These are phyloP conservation scores for Ligdia adustata DNA, from an alignment of 2,888 invertebrate species.

Conservation along the genomic window DNA sequence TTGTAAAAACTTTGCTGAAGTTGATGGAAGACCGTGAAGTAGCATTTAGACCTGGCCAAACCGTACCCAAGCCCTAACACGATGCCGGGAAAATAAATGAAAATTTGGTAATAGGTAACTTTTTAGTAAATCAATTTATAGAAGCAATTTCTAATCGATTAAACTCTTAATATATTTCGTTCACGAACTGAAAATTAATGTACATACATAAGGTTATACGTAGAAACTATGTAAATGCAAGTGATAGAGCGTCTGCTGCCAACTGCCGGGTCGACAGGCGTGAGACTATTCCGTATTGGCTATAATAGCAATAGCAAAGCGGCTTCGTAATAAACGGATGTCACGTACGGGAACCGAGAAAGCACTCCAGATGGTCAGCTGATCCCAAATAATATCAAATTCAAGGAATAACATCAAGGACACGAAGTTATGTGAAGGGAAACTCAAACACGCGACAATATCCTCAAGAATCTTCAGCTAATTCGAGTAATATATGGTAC, in stretches of 20 bases:
- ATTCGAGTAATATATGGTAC: background rate
- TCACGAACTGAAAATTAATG: conserved; percentile 47
- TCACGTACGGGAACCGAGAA: conserved; percentile 59
- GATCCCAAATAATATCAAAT: conserved; percentile 48
- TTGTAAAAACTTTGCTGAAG: no score
- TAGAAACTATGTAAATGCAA: conserved; percentile 47
- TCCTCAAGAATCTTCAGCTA: background rate
- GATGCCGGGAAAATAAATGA: no score
- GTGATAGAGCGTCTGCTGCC: conserved; percentile 42
- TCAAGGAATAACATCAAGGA: conserved; percentile 37
- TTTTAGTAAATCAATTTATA: conserved; percentile 6
- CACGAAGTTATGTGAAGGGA: conserved; percentile 14
- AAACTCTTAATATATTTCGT: conserved; percentile 38
- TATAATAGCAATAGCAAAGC: conserved; percentile 24
- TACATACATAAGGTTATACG: conserved; percentile 43
- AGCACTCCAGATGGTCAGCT: conserved; percentile 53
- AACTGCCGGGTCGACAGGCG: conserved; percentile 47
- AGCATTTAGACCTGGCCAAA: no score
- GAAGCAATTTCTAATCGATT: conserved; percentile 42
- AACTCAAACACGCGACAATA: conserved; percentile 16
- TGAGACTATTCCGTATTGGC: conserved; percentile 58
- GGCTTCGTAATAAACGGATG: conserved; percentile 58
- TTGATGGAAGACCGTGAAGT: no score
- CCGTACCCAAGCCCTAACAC: no score
- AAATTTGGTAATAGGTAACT: no score